Conservation (phyloP, 1,140 invertebrate species). For the Drosophila murphyi region DNA sequence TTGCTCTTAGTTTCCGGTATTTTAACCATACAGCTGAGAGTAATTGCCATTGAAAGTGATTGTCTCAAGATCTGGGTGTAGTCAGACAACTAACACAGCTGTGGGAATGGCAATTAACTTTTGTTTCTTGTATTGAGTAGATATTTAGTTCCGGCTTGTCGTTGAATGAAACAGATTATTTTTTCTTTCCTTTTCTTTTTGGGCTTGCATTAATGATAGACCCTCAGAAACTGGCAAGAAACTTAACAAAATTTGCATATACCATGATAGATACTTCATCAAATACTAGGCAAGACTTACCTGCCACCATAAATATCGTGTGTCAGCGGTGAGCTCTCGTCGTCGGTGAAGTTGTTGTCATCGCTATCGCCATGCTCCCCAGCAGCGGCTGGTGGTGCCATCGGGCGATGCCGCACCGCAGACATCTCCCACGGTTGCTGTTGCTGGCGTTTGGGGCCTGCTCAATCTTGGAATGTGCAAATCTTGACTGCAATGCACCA, state of each 20-base stretch:
- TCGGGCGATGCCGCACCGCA: constrained; percentile 85
- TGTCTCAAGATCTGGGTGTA: constrained; percentile 42
- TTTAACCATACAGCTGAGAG: constrained; percentile 14
- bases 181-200: neutral
- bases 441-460: constrained; percentile 16
- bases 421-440: constrained; percentile 82
- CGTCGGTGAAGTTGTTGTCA: constrained; percentile 93
- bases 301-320: constrained; percentile 94
- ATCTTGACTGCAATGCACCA: constrained; percentile 53
- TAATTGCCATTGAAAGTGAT: constrained; percentile 53
- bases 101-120: constrained; percentile 49
- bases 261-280: constrained; percentile 15
- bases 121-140: constrained; percentile 21
- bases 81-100: constrained; percentile 15
- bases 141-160: constrained; percentile 56
- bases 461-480: constrained; percentile 44
- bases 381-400: constrained; percentile 86
- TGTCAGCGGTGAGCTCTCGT: constrained; percentile 92
- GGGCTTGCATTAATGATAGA: constrained; percentile 13
- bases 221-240: constrained; percentile 15
- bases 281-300: constrained; percentile 85
- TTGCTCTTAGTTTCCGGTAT: constrained; percentile 55
- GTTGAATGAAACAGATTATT: constrained; percentile 2
- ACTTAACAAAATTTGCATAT: constrained; percentile 55
- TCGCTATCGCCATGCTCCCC: constrained; percentile 86